Conservation (phyloP, 2,797 vertebrate species). For the Coregonus ussuriensis region DNA sequence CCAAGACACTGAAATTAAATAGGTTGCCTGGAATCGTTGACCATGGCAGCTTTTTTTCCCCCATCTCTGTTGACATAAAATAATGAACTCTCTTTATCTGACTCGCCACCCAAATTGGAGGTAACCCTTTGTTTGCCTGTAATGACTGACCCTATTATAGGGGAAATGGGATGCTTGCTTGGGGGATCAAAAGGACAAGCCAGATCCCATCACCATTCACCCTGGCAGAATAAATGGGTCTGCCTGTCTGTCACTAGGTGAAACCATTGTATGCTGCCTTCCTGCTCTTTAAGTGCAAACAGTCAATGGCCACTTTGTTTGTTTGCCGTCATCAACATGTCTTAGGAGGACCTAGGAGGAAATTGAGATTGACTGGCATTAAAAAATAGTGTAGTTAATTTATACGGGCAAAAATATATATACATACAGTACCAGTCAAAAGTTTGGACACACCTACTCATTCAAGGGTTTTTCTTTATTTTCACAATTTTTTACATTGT, state of each 20-base stretch:
- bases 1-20: constrained; percentile 13
- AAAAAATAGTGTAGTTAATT: neutral
- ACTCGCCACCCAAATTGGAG: constrained; percentile 3
- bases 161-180: constrained; percentile 11
- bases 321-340: neutral
- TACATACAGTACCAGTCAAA: neutral
- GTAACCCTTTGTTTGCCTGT: constrained; percentile 10
- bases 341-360: constrained; percentile 1
- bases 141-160: constrained; percentile 12
- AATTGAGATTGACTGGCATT: neutral
- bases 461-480: too few relatives aligned
- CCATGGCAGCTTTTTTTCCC: constrained; percentile 2
- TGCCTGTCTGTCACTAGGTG: neutral
- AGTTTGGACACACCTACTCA: too few relatives aligned
- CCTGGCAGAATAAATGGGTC: constrained; percentile 1
- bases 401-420: neutral
- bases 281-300: neutral
- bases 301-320: neutral
- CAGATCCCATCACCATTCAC: constrained; percentile 17
- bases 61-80: constrained; percentile 19
- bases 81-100: constrained; percentile 7
- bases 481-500: too few relatives aligned
- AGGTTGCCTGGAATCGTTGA: constrained; percentile 18
- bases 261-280: neutral
- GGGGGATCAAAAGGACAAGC: constrained; percentile 6